Evolutionary conservation across 2,113 vertebrate species (phyloP).

Genomic region (Mionectes macconnelli): DNA sequence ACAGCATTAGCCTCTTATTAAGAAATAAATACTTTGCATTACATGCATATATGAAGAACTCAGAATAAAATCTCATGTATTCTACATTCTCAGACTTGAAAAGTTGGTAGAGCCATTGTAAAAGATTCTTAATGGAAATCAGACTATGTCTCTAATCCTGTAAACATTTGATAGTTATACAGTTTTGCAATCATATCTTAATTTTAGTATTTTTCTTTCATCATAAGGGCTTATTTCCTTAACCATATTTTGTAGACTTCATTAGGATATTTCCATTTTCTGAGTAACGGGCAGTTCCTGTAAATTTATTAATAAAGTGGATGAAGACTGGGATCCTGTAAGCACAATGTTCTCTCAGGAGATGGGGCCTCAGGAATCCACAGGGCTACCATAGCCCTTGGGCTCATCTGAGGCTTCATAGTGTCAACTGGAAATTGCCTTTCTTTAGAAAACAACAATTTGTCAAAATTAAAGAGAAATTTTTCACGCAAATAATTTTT

Average conservation of each 20-base stretch:
- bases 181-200: neutral
- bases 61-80: neutral
- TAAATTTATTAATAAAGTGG: neutral
- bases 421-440: neutral
- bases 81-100: neutral
- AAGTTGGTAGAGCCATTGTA: neutral
- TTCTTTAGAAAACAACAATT: neutral
- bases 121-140: neutral
- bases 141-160: neutral
- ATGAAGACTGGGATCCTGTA: neutral
- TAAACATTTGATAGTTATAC: neutral
- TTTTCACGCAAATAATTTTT: neutral
- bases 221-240: neutral
- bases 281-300: neutral
- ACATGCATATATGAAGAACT: neutral
- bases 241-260: neutral
- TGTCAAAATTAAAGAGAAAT: neutral
- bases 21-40: neutral
- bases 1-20: neutral
- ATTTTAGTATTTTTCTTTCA: neutral
- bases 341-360: neutral
- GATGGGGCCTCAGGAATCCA: fast-evolving
- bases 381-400: neutral
- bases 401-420: neutral
- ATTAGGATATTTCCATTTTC: neutral